Evolutionary conservation across 2,113 vertebrate genomes (phyloP).

Genomic region (Oryzias melastigma): DNA sequence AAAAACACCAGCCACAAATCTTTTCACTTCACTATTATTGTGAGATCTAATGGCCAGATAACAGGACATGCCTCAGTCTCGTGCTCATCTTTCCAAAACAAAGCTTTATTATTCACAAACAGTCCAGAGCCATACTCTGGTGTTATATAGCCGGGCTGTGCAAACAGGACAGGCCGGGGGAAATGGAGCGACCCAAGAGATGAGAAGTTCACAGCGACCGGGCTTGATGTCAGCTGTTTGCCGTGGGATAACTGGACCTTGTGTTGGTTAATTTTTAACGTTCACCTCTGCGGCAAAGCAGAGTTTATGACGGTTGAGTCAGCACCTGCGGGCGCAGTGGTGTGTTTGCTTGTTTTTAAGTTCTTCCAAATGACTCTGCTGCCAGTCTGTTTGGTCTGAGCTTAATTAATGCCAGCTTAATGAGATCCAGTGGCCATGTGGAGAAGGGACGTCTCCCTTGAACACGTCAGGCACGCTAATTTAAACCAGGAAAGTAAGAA

Average conservation of each 20-base stretch:
- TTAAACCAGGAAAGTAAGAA: constrained; percentile 38
- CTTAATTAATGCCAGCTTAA: constrained; percentile 46
- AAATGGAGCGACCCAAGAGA: constrained; percentile 16
- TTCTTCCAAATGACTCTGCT: constrained; percentile 14
- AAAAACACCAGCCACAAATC: constrained; percentile 48
- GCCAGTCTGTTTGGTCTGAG: constrained; percentile 41
- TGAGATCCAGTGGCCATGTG: constrained; percentile 41
- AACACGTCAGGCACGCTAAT: constrained; percentile 58
- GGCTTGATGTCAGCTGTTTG: constrained; percentile 26
- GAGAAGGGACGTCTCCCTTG: constrained; percentile 21
- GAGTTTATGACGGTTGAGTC: neutral
- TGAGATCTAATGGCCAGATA: constrained; percentile 47
- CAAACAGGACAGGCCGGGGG: constrained; percentile 23
- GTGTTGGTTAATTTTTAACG: constrained; percentile 10
- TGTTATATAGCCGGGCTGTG: constrained; percentile 40
- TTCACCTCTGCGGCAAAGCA: neutral
- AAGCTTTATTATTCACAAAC: constrained; percentile 41
- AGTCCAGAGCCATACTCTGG: constrained; percentile 22
- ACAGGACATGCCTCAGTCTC: constrained; percentile 12
- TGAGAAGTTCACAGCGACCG: constrained; percentile 16
- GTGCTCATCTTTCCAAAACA: constrained; percentile 53
- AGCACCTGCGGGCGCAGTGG: constrained; percentile 11
- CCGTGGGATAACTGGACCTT: constrained; percentile 16
- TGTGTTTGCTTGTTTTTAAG: constrained; percentile 45
- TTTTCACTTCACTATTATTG: constrained; percentile 47